Base-by-base conservation (phyloP, 2,888 invertebrate species). In the Hypselothyrea guttata region DNA sequence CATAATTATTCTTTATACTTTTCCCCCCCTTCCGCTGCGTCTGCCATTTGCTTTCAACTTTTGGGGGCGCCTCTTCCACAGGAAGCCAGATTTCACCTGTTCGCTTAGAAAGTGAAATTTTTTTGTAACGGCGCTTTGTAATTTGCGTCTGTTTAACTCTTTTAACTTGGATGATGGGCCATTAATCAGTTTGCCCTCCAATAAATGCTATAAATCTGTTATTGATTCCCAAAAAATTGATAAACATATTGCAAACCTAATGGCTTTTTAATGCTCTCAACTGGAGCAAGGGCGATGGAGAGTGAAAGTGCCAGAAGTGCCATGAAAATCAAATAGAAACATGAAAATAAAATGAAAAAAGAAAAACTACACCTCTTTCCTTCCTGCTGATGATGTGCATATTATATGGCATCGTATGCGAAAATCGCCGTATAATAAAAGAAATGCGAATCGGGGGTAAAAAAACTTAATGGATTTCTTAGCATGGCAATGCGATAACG, bases 21-120 rank as follows among this genome's bases (percentile, higher is more conserved):
- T 31, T 44, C 28, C 11, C 11, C 8, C 30, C 4, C 4, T 18
- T 41, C n/a, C 16, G 30, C 15, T 37, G 8, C 13, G 22, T 31
- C 8, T 34, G 22, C n/a, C 1, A 33, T 13, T 13, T 12, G 22
- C 18, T 33, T 16, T 40, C 52, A 31, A 33, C 54, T 31, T 13
- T 47, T 34, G 45, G 48, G 52, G 72, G 28, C 72, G 67, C 54
- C 70, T 68, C 71, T 63, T 62, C 55, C 48, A 85, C 81, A 81
- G 86, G 86, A 81, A 81, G 75, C 69, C 61, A 68, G 82, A 82
- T 86, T 82, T 86, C 81, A 81, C 81, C 84, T 84, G 82, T 54
- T 13, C n/a, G 53, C 62, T 84, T 62, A 65, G 86, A 81, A 81
- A 81, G 81, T 86, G 81, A 81, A 81, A 81, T 56, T 73, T 75